Base-by-base conservation (phyloP, 2,797 vertebrate species). In the Phalanger gymnotis region DNA sequence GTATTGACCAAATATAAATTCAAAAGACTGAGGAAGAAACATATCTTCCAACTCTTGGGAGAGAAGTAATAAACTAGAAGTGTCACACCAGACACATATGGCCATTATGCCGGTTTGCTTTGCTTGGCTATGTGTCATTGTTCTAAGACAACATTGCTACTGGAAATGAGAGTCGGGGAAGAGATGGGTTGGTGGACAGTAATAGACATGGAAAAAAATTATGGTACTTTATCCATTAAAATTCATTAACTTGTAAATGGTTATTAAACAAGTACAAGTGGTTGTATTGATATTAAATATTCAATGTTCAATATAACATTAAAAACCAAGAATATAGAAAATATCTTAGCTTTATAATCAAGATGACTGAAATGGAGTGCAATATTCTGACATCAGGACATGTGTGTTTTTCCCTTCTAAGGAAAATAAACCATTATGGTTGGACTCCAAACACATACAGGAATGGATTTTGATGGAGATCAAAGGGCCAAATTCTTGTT, bases 311-410 rank as follows among this genome's bases (percentile, higher is more conserved):
- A 34, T 61, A 34, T 34, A 61, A 61, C 58, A 61, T 61, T 31
- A 31, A 61, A 34, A 61, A 30, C 56, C 11, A 34, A 96, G 95
- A 97, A 94, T 66, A 96, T 56, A 95, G 94, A 90, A 93, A 96
- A 92, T 54, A 90, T 91, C 55, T 91, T 93, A 81, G 92, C 81
- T 56, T 97, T 96, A 52, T 94, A 66, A 96, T 54, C 52, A 14
- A 53, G 91, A 10, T 40, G 73, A 94, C 53, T 96, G 53, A 12
- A 27, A 53, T n/a, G 54, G 53, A 96, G 61, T 93, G 51, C 2
- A 66, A 10, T 92, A 93, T 92, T 94, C 96, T 93, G 92, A 47
- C 92, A 55, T 61, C 91, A 95, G 92, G 52, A 22, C 57, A 16
- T 89, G 52, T 61, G 25, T 90, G 31, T 10, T 19, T 0, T 5